These are phyloP conservation scores for Micropterix aruncella DNA, from an alignment of 2,888 invertebrate genomes.

Conservation along the genomic window DNA sequence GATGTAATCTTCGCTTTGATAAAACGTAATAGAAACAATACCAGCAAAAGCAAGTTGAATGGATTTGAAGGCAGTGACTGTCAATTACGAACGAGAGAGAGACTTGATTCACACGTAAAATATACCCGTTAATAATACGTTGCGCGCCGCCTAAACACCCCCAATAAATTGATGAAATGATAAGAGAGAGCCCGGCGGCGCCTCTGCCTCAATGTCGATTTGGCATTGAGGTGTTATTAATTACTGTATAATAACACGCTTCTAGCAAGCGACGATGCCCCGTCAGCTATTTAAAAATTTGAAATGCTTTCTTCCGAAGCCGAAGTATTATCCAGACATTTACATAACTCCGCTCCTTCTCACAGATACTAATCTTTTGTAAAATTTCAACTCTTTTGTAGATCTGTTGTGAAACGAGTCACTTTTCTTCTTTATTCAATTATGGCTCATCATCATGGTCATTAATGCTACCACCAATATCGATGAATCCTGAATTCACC, in stretches of 20 bases:
- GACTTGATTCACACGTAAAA: background rate
- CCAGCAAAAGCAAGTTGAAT: too few relatives aligned
- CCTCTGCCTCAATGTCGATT: background rate
- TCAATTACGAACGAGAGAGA: too few relatives aligned
- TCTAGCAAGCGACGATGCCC: background rate
- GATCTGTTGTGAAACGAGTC: too few relatives aligned
- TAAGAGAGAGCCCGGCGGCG: too few relatives aligned
- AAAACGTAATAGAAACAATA: too few relatives aligned
- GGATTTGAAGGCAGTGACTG: too few relatives aligned
- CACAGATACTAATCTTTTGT: background rate
- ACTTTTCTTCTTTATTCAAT: too few relatives aligned
- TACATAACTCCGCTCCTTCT: background rate
- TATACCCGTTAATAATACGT: background rate
- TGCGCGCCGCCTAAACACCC: background rate
- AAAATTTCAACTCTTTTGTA: too few relatives aligned
- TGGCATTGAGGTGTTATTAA: background rate
- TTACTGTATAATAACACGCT: background rate
- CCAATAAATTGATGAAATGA: background rate
- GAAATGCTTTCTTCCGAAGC: background rate
- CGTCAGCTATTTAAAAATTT: background rate
- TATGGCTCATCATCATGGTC: too few relatives aligned
- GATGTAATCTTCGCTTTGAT: too few relatives aligned
- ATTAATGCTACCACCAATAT: too few relatives aligned
- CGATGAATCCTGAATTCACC: too few relatives aligned
- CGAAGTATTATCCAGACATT: background rate